A percentile compares a stretch with the other conserved stretches of the same genome.
Evolutionary conservation across 2,113 vertebrate species (phyloP).

Genomic region (Protomyctophum bolini): DNA sequence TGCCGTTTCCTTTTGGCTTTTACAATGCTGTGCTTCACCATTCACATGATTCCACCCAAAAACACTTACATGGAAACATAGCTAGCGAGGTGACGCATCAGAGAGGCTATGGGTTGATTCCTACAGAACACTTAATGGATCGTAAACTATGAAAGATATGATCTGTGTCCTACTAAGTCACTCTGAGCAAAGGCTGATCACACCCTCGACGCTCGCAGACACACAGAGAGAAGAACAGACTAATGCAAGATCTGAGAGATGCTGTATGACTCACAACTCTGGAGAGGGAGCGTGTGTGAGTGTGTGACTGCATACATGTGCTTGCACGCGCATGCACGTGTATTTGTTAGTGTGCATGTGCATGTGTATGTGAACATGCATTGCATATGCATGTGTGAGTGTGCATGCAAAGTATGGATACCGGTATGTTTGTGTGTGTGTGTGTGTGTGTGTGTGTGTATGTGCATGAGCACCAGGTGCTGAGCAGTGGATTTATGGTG

Average conservation of each 20-base stretch:
- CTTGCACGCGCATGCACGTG: neutral
- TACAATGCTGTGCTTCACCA: too few species aligned
- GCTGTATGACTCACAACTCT: slow-evolving; percentile 25
- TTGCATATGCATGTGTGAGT: neutral
- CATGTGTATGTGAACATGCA: neutral
- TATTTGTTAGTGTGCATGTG: neutral
- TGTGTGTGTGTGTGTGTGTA: neutral
- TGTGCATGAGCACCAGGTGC: slow-evolving; percentile 23
- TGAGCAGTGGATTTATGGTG: slow-evolving; percentile 52
- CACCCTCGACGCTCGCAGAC: slow-evolving; percentile 38
- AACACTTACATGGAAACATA: neutral
- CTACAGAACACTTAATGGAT: slow-evolving; percentile 49
- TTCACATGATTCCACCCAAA: too few species aligned
- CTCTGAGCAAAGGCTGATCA: slow-evolving; percentile 30
- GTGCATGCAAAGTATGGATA: neutral
- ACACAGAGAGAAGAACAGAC: slow-evolving; percentile 24
- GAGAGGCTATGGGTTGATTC: slow-evolving; percentile 48
- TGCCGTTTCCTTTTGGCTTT: too few species aligned
- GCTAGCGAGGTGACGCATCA: slow-evolving; percentile 32
- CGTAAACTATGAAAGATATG: slow-evolving; percentile 47
- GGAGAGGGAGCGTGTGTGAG: neutral
- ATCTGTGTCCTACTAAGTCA: slow-evolving; percentile 52
- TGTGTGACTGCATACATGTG: too few species aligned
- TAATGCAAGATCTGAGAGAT: slow-evolving; percentile 49
- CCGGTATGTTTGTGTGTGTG: neutral